Base-by-base conservation (phyloP, 2,113 vertebrate genomes). In the Oophaga pumilio region DNA sequence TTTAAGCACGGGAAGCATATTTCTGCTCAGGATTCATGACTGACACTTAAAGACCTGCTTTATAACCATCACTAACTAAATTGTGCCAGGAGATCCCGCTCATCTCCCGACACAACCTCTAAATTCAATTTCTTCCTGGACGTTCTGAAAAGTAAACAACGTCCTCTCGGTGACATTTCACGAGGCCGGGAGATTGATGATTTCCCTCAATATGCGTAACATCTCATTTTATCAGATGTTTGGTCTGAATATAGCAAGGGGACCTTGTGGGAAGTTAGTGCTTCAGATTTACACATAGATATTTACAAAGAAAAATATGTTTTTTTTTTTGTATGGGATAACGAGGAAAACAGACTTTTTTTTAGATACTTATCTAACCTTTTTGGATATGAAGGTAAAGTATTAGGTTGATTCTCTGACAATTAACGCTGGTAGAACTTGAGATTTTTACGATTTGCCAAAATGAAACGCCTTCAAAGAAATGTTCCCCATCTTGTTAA, bases 41-140 rank as follows among this genome's bases (percentile, higher is more conserved):
- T 73, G 28, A 71, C 68, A 26, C 26, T 33, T 3, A 71, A 26
- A 60, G 33, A 4, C 52, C 2, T 62, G 8, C 24, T 28, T 4
- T 33, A 85, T 85, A 64, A 53, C 52, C 59, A 90, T 50, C 85
- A 91, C 89, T 89, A 92, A 92, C 91, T 92, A 90, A n/a, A 8
- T 4, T 80, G 79, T 90, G 84, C 85, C 88, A 81, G 87, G 91
- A 73, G 90, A 89, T 89, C 88, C 88, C 86, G 60, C 90, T 91
- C 86, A 64, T 89, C 62, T 66, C 49, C 1, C 4, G 28, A 77
- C 82, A 73, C 76, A 89, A 89, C 86, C 82, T 12, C 59, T 89
- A 84, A 76, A 85, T 91, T 89, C 73, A 81, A 89, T 62, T 85
- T 89, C 87, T 78, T 90, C 89, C 83, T 89, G 89, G 76, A 79